Evolutionary conservation across 2,113 vertebrate genomes (phyloP), one percentile per base, ranked within the genome.

Genomic region (Rutilus rutilus): DNA sequence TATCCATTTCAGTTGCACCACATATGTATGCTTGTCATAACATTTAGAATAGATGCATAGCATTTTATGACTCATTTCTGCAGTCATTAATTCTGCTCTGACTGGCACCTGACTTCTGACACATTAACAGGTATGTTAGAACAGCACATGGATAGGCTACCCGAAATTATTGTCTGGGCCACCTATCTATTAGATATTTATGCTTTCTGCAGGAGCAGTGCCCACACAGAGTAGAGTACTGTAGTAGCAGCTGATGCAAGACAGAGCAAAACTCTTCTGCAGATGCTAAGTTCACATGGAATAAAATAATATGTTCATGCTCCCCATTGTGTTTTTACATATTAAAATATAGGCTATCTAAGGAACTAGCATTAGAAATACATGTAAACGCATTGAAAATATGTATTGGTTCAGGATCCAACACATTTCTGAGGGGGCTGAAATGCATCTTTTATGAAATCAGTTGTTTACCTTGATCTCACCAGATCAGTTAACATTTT

Each of bases 241-340:
- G 79, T 52, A 30, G 45, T 52, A 54, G 62, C 64, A 82, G 80
- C 65, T 83, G 81, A 83, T 14, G 81, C 81, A 83, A 83, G 47
- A n/a, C 5, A 57, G 21, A 33, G 81, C 30, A 83, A 73, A 83
- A 73, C 77, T 78, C n/a, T 65, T 81, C 39, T 23, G 78, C 60
- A 50, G 39, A 45, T 81, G 15, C 78, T 27, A 42, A 64, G 59
- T 47, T 69, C 47, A 47, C 62, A 82, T 77, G 75, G 75, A 77
- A 54, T 33, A 30, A 30, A 71, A 57, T 36, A 30, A 76, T 76
- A 30, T 45, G 21, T 6, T 73, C 39, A 25, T 45, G 71, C 71
- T 45, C 39, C 39, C 23, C 71, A 74, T 74, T 74, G 36, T 73
- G 69, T 42, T 45, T 71, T 71, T 71, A 71, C 67, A 42, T 71